Percentiles rank a stretch among this genome's conserved stretches.
Conservation (phyloP, 2,797 vertebrate genomes). For the Malacoraja senta region DNA sequence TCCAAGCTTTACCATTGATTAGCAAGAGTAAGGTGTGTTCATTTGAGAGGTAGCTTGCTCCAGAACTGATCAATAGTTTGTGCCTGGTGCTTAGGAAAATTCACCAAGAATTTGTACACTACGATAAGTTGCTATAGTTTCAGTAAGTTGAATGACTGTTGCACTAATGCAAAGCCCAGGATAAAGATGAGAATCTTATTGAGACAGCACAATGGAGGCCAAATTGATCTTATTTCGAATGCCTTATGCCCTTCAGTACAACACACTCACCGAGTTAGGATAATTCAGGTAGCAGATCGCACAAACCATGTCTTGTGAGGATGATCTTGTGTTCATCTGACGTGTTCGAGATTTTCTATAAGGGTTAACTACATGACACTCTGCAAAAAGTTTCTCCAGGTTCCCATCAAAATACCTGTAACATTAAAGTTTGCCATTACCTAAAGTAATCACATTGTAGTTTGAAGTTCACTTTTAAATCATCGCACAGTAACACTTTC, state of each 20-base stretch:
- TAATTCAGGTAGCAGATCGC: constrained; percentile 99
- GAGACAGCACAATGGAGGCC: too few species aligned
- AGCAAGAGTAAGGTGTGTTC: neutral
- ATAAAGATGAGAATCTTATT: neutral
- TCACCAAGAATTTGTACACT: neutral
- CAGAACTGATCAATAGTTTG: neutral
- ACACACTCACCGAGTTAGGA: constrained; percentile 86
- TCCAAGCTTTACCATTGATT: neutral
- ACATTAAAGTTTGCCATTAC: constrained; percentile 40
- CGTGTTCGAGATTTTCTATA: constrained; percentile 96
- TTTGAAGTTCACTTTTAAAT: neutral
- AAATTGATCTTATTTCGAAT: neutral
- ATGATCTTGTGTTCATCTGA: constrained; percentile 95
- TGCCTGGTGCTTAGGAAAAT: neutral
- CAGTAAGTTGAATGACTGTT: neutral
- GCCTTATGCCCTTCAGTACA: constrained; percentile 40
- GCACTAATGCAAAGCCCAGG: neutral
- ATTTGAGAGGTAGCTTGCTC: neutral
- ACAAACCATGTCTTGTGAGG: constrained; percentile 97
- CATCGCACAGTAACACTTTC: neutral
- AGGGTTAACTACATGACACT: constrained; percentile 98
- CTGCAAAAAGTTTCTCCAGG: constrained; percentile 97
- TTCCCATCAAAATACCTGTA: constrained; percentile 97
- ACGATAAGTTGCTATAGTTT: neutral
- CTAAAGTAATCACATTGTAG: neutral